phyloP scores from a whole-genome alignment of 1,140 invertebrate genomes.

The Papilio aristodemus region DNA sequence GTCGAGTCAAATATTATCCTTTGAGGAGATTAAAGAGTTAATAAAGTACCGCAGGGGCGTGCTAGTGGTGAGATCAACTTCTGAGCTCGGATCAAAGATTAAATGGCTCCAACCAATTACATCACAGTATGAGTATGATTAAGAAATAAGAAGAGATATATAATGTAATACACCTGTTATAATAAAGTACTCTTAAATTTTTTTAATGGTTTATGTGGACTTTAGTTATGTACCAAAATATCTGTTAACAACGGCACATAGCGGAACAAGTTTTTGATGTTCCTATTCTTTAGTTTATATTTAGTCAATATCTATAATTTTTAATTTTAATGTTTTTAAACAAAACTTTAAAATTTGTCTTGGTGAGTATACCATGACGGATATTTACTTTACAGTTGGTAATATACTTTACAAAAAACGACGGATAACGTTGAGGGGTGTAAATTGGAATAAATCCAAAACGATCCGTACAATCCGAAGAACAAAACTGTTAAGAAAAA shows the following conservation, averaged over 20 bases:
- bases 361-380: not conserved
- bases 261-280: too few relatives aligned
- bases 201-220: too few relatives aligned
- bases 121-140: not conserved
- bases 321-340: not conserved
- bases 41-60: constrained; percentile 52
- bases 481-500: constrained; percentile 37
- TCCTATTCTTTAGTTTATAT: too few relatives aligned
- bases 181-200: too few relatives aligned
- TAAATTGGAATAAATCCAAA: constrained; percentile 38
- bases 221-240: too few relatives aligned
- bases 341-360: not conserved
- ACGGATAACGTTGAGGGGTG: constrained; percentile 38
- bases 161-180: too few relatives aligned
- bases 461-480: constrained; percentile 25
- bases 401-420: constrained; percentile 32
- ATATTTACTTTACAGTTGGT: not conserved
- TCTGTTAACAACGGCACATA: too few relatives aligned
- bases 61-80: constrained; percentile 16
- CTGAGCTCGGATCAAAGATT: constrained; percentile 16
- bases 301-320: not conserved
- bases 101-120: not conserved
- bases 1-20: constrained; percentile 76
- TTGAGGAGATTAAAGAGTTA: constrained; percentile 70
- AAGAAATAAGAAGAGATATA: not conserved